phyloP scores from a whole-genome alignment of 1,140 invertebrate species.

The Camponotus vicinus region DNA sequence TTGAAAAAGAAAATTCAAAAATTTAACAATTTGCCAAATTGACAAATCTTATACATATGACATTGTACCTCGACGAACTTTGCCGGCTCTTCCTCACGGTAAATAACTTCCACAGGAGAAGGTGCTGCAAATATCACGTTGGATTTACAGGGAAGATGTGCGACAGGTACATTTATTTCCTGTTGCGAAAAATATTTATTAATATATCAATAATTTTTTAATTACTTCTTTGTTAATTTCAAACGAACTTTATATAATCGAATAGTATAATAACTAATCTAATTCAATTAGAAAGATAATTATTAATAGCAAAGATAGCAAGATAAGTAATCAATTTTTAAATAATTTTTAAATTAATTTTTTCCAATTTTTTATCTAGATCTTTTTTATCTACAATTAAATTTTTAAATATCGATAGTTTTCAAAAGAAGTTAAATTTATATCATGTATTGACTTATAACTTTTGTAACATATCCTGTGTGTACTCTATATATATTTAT shows the following conservation, averaged over 20 bases:
- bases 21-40: neutral
- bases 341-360: slow-evolving; percentile 12
- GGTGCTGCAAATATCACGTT: neutral
- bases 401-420: slow-evolving; percentile 10
- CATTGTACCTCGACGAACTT: neutral
- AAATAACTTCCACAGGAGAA: too few species aligned
- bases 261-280: neutral
- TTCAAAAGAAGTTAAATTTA: neutral
- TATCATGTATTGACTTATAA: slow-evolving; percentile 4
- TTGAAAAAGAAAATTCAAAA: neutral
- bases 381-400: slow-evolving; percentile 5
- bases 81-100: too few species aligned
- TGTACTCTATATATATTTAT: neutral
- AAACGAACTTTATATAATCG: neutral
- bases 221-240: neutral
- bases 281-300: neutral
- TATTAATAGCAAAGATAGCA: neutral
- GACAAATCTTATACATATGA: neutral
- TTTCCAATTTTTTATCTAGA: neutral
- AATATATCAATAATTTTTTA: slow-evolving; percentile 4
- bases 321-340: slow-evolving; percentile 15
- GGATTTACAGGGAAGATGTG: neutral
- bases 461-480: neutral
- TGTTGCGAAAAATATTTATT: neutral
- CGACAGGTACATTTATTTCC: neutral